Percentiles rank a stretch among this genome's conserved stretches.
phyloP scores from a whole-genome alignment of 2,113 vertebrate genomes.

The Sapayoa aenigma region DNA sequence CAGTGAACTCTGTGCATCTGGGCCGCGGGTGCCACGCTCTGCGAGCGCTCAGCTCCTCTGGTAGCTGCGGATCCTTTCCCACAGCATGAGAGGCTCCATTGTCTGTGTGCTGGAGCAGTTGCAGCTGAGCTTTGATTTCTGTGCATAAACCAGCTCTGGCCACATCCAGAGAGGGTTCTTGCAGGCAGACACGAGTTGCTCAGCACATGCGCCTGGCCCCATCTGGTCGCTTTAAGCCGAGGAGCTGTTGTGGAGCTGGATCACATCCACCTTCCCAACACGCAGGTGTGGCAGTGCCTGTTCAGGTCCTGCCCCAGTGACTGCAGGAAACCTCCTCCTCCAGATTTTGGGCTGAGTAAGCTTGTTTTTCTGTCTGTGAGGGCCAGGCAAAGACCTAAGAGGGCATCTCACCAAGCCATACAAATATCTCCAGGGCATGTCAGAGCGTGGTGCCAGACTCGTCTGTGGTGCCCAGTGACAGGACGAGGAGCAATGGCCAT shows the following conservation, averaged over 20 bases:
- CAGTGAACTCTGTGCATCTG: background rate
- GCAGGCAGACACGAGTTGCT: background rate
- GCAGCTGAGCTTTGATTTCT: conserved; percentile 41
- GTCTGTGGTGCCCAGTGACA: background rate
- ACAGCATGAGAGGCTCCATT: background rate
- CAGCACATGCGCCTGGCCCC: background rate
- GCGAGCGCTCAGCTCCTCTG: background rate
- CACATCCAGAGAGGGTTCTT: background rate
- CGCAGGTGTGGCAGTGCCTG: background rate
- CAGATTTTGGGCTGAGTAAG: background rate
- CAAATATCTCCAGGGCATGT: background rate
- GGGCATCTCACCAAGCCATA: background rate
- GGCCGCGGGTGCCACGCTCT: background rate
- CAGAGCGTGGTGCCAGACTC: background rate
- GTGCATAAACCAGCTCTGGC: background rate
- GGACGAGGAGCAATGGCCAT: background rate
- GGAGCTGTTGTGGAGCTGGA: background rate
- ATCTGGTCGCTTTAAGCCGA: background rate
- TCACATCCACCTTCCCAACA: background rate
- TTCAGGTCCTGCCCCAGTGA: background rate
- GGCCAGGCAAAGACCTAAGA: background rate
- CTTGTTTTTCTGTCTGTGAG: background rate
- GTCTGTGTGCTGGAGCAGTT: background rate
- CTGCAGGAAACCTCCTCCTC: background rate
- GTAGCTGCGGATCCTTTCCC: background rate